Percentiles rank a stretch among this genome's conserved stretches.
Evolutionary conservation across 2,888 invertebrate genomes (phyloP).

Genomic region (Blera fallax): DNA sequence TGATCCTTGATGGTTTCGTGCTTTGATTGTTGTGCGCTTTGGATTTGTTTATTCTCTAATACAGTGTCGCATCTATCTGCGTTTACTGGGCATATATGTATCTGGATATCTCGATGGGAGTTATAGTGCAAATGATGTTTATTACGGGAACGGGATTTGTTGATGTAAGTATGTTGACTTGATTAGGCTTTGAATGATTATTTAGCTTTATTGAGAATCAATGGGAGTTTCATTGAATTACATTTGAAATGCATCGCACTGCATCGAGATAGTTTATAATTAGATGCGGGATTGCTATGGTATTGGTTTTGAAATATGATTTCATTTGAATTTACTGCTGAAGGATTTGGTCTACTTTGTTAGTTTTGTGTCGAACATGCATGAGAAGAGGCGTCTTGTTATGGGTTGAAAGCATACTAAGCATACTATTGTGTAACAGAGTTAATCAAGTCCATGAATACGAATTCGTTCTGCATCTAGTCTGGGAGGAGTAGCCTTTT

Average conservation of each 20-base stretch:
- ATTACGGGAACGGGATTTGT: conserved; percentile 12
- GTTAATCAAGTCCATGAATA: too few species aligned
- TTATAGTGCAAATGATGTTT: neutral
- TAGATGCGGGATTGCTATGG: neutral
- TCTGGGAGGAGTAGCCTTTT: too few species aligned
- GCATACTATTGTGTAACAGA: too few species aligned
- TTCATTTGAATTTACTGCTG: neutral
- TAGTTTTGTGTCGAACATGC: too few species aligned
- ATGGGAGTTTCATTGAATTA: neutral
- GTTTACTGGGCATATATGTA: neutral
- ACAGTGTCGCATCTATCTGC: neutral
- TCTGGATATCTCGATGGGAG: neutral
- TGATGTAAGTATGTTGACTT: neutral
- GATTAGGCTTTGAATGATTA: conserved; percentile 13
- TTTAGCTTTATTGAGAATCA: neutral
- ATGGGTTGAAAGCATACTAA: too few species aligned
- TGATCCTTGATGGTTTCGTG: neutral
- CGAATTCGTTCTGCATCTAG: too few species aligned
- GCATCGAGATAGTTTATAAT: neutral
- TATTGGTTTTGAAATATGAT: neutral
- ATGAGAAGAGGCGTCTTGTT: too few species aligned
- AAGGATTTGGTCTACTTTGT: too few species aligned
- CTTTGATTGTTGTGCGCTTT: neutral
- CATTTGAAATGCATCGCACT: neutral
- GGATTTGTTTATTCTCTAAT: conserved; percentile 13